Evolutionary conservation across 2,888 invertebrate genomes (phyloP).

Genomic region (Drosophila kokeensis): DNA sequence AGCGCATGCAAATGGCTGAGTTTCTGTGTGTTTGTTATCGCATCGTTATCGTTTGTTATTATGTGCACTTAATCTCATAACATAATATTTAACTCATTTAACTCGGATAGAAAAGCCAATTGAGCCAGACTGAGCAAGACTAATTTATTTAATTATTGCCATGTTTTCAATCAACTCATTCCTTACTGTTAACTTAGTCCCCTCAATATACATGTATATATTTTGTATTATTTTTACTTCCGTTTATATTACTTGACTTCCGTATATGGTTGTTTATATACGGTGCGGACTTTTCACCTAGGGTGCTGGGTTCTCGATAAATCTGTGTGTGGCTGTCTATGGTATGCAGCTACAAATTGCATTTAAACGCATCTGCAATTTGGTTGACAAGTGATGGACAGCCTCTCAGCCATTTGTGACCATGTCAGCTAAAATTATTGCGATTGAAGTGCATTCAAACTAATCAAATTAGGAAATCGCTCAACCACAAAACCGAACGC

Average conservation of each 20-base stretch:
- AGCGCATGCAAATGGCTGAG: background rate
- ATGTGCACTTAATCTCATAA: slow-evolving; percentile 67
- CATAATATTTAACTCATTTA: slow-evolving; percentile 76
- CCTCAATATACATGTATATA: background rate
- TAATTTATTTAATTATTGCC: background rate
- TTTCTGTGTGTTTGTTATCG: slow-evolving; percentile 21
- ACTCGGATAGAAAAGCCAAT: slow-evolving; percentile 45
- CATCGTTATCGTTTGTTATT: slow-evolving; percentile 13
- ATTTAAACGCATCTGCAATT: slow-evolving; percentile 39
- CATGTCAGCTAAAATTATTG: slow-evolving; percentile 57
- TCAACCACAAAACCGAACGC: slow-evolving; percentile 12
- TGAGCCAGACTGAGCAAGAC: background rate
- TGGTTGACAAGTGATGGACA: slow-evolving; percentile 14
- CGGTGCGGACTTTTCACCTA: too few relatives aligned
- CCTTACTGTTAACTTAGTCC: background rate
- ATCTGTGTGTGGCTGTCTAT: background rate
- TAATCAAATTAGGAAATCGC: slow-evolving; percentile 40
- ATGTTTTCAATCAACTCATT: background rate
- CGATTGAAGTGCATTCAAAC: slow-evolving; percentile 57
- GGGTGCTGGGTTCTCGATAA: background rate
- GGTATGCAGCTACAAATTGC: slow-evolving; percentile 10
- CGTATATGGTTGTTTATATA: too few relatives aligned
- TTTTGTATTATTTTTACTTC: background rate
- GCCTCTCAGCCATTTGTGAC: slow-evolving; percentile 51
- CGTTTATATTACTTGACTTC: background rate